Evolutionary conservation across 2,113 vertebrate species (phyloP), one percentile per base, ranked within the genome.

Genomic region (Antennarius striatus): DNA sequence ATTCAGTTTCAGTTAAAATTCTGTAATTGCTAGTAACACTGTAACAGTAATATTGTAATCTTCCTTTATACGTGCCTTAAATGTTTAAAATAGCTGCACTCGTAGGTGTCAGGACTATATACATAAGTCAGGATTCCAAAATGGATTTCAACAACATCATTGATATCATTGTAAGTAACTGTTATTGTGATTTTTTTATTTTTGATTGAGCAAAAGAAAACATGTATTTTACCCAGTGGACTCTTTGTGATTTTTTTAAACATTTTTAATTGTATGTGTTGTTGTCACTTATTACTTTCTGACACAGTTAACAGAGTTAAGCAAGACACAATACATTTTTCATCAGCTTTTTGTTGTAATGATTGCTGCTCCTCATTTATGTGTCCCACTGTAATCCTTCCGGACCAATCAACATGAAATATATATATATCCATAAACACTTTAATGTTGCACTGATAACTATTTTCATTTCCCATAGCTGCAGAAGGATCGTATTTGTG

Each of bases 401-500:
- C 87, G 78, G 86, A 89, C 91, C 90, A 93, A 87, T 80, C 93
- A 90, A 85, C 88, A 91, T 95, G 91, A 94, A 93, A 91, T 94
- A 91, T 69, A 92, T 69, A 92, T 45, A 89, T 93, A 89, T 69
- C 79, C 68, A 91, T 93, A 84, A 95, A 92, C 94, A 81, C 73
- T 90, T 92, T 90, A 93, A 90, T 90, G 87, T 68, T 68, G 40
- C 54, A 73, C 71, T 51, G 64, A 81, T 80, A 71, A 84, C 56
- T 76, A 71, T 64, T 45, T 53, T 14, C 6, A 66, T 58, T 22
- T 45, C 57, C 50, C 57, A 14, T 39, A 73, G 53, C 32, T 85
- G 53, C 30, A 68, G 36, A 81, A 75, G 57, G 39, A 63, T 46
- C 68, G 65, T 16, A 43, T 70, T 56, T 47, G 56, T 52, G 36